A percentile compares a stretch with the other conserved stretches of the same genome.
phyloP scores from a whole-genome alignment of 2,888 invertebrate genomes.

The Synergus itoensis region DNA sequence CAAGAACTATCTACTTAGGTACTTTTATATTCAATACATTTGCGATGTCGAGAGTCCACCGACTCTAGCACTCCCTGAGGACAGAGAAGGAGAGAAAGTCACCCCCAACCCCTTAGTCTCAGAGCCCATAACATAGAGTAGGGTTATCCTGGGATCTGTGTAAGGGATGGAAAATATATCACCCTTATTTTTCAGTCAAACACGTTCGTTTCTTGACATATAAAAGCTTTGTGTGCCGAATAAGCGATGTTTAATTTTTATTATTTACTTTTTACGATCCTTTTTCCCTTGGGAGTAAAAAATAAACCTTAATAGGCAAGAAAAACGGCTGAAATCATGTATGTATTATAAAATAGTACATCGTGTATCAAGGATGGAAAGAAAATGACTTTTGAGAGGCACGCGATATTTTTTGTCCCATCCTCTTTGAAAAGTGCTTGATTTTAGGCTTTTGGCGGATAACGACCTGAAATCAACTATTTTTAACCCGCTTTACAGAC shows the following conservation, averaged over 20 bases:
- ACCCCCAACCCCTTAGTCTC: slow-evolving; percentile 45
- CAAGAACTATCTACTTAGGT: slow-evolving; percentile 73
- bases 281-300: too few relatives aligned
- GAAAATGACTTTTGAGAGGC: too few relatives aligned
- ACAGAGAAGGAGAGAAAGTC: slow-evolving; percentile 59
- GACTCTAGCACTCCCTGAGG: slow-evolving; percentile 72
- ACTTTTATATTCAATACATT: slow-evolving; percentile 77
- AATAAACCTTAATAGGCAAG: too few relatives aligned
- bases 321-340: too few relatives aligned
- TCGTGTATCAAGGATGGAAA: too few relatives aligned
- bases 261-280: neutral
- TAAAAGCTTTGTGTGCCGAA: slow-evolving; percentile 40
- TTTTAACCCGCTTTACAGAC: too few relatives aligned
- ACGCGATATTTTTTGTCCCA: too few relatives aligned
- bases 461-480: too few relatives aligned
- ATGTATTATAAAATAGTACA: too few relatives aligned
- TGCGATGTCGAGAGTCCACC: slow-evolving; percentile 63
- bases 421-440: too few relatives aligned
- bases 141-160: slow-evolving; percentile 60
- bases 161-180: slow-evolving; percentile 47
- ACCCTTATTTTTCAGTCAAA: slow-evolving; percentile 47
- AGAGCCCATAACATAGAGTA: slow-evolving; percentile 63
- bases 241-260: slow-evolving; percentile 43
- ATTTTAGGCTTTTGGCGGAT: too few relatives aligned
- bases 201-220: slow-evolving; percentile 32